phyloP scores from a whole-genome alignment of 2,797 vertebrate genomes.

The Falco cherrug region DNA sequence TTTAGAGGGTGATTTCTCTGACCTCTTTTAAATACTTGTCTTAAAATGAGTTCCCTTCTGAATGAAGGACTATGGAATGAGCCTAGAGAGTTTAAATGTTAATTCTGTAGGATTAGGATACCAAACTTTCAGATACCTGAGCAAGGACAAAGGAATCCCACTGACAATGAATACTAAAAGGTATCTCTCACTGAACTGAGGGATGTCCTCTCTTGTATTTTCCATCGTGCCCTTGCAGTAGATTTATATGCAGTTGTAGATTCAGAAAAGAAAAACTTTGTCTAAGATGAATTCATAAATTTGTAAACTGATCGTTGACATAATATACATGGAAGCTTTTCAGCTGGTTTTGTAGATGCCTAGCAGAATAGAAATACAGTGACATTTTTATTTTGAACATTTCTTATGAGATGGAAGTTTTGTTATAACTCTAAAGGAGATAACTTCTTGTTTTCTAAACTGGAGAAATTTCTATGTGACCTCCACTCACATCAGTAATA shows the following conservation, averaged over 20 bases:
- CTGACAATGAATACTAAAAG: not conserved
- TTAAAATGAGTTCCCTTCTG: not conserved
- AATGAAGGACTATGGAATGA: not conserved
- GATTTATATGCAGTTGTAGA: not conserved
- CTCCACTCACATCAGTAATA: not conserved
- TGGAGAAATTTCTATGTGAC: not conserved
- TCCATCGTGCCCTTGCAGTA: not conserved
- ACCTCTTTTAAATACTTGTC: not conserved
- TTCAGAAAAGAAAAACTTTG: not conserved
- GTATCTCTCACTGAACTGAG: not conserved
- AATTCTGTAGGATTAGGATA: conserved; percentile 7
- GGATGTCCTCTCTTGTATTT: not conserved
- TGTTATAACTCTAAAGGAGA: not conserved
- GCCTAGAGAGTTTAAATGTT: not conserved
- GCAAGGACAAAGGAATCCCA: not conserved
- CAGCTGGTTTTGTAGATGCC: not conserved
- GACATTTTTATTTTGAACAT: not conserved
- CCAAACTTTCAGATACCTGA: not conserved
- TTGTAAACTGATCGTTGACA: not conserved
- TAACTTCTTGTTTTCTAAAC: not conserved
- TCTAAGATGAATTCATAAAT: not conserved
- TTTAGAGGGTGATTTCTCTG: not conserved
- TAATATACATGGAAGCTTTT: not conserved
- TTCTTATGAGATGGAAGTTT: not conserved
- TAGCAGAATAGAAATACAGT: not conserved